phyloP scores from a whole-genome alignment of 2,888 invertebrate species.

The Formica aserva region DNA sequence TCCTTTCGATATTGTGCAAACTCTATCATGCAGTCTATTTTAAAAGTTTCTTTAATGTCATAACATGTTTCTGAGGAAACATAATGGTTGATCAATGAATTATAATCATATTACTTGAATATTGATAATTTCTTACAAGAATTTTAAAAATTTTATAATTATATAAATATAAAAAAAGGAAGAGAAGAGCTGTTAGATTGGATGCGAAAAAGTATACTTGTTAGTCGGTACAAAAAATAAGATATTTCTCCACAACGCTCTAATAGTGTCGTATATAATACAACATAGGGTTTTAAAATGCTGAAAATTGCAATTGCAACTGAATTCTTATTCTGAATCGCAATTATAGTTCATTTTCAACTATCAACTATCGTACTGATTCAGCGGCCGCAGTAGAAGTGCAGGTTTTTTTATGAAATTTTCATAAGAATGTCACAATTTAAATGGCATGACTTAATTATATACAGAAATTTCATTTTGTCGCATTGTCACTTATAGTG shows the following conservation, averaged over 20 bases:
- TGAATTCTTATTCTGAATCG: too few relatives aligned
- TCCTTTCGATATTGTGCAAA: conserved; percentile 10
- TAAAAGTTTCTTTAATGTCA: background rate
- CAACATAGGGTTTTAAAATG: too few relatives aligned
- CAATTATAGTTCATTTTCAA: too few relatives aligned
- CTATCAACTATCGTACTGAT: too few relatives aligned
- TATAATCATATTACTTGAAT: background rate
- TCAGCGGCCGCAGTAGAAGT: too few relatives aligned
- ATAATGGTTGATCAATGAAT: background rate
- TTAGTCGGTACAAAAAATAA: background rate
- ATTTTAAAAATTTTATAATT: background rate
- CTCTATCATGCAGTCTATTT: background rate
- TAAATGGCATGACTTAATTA: too few relatives aligned
- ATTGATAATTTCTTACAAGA: background rate
- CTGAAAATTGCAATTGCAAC: too few relatives aligned
- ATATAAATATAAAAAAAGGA: background rate
- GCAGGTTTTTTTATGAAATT: too few relatives aligned
- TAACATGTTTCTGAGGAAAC: background rate
- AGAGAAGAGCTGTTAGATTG: background rate
- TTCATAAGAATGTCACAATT: too few relatives aligned
- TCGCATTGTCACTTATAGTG: too few relatives aligned
- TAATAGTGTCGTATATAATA: background rate
- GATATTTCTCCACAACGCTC: background rate
- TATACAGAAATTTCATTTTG: too few relatives aligned
- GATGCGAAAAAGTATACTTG: background rate